Conservation (phyloP, 2,113 vertebrate species). For the Salvelinus fontinalis region DNA sequence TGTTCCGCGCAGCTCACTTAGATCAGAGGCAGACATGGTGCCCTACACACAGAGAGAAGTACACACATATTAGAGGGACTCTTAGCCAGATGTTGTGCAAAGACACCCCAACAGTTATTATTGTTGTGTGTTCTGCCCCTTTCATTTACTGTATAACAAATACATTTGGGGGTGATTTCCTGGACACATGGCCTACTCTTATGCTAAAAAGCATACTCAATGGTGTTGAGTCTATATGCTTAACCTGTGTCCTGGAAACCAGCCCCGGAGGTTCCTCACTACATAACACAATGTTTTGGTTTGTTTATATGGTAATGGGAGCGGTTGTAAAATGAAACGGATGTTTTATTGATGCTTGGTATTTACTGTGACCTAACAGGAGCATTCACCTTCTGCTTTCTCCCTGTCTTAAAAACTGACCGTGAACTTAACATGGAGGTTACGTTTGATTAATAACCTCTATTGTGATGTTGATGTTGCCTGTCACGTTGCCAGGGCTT, state of each 20-base stretch:
- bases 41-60: neutral
- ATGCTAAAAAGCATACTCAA: too few relatives aligned
- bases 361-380: conserved; percentile 41
- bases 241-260: too few relatives aligned
- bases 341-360: conserved; percentile 4
- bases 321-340: neutral
- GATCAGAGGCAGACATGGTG: conserved; percentile 11
- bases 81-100: conserved; percentile 37
- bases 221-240: too few relatives aligned
- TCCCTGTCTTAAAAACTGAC: conserved; percentile 9
- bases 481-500: neutral
- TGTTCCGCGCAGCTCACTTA: neutral
- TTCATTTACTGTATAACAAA: neutral
- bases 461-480: neutral
- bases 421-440: conserved; percentile 16
- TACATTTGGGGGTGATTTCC: neutral
- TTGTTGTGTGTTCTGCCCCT: neutral
- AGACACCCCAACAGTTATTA: conserved; percentile 8
- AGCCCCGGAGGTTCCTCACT: neutral
- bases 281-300: too few relatives aligned
- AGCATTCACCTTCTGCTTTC: conserved; percentile 25
- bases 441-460: neutral
- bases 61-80: neutral
- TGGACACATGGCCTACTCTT: too few relatives aligned
- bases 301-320: too few relatives aligned